Conservation (phyloP, 1,140 invertebrate genomes). For the Aphaenogaster floridana region DNA sequence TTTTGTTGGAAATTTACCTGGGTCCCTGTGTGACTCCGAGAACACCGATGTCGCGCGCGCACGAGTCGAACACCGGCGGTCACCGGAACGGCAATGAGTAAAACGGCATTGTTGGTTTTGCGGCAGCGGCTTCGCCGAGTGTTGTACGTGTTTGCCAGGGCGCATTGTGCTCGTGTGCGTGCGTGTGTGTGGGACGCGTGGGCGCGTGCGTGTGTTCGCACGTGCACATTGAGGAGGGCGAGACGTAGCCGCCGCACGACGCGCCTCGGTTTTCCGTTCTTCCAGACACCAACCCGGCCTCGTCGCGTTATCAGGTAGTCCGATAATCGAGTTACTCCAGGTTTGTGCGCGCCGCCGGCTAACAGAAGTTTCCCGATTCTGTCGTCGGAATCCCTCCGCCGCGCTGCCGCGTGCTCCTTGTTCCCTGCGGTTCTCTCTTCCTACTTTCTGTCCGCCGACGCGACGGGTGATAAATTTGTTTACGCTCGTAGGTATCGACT, state of each 20-base stretch:
- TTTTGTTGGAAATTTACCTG: constrained; percentile 25
- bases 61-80: background rate
- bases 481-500: constrained; percentile 33
- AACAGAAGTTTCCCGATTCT: constrained; percentile 52
- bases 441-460: constrained; percentile 8
- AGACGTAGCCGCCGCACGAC: background rate
- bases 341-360: constrained; percentile 5
- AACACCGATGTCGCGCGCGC: background rate
- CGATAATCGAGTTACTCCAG: constrained; percentile 66
- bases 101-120: constrained; percentile 55
- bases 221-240: constrained; percentile 10
- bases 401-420: background rate
- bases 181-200: background rate
- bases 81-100: constrained; percentile 30
- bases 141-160: background rate
- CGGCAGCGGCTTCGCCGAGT: background rate
- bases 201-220: background rate
- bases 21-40: constrained; percentile 23
- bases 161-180: background rate
- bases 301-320: background rate
- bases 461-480: constrained; percentile 52
- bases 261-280: constrained; percentile 13
- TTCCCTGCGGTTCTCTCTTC: background rate
- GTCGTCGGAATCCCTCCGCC: constrained; percentile 5
- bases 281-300: background rate